Base-by-base conservation (phyloP, 2,797 vertebrate species). In the Chromobotia macracanthus region DNA sequence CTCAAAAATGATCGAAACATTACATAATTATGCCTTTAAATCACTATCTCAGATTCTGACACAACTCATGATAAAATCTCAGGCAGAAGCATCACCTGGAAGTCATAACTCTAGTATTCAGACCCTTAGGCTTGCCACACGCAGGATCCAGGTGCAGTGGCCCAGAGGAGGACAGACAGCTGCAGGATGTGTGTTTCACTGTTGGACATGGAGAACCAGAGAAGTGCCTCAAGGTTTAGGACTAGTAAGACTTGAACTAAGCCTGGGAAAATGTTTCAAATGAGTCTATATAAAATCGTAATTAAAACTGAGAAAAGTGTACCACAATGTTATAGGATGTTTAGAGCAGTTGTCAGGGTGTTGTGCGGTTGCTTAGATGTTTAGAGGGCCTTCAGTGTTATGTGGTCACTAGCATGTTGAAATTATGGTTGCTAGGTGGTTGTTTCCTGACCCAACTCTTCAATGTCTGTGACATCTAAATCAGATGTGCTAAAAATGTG, bases 81-180 rank as follows among this genome's bases (percentile, higher is more conserved):
- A 77, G 84, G 67, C 28, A 38, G 46, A 84, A 76, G 64, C 80
- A 77, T 84, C 86, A 86, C 75, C 87, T 87, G 85, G 81, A 35
- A 77, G 78, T 69, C 55, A 81, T 87, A 88, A 84, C 88, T 90
- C 83, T 85, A 50, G 16, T 7, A 60, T 55, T 73, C 23, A 6
- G 35, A 78, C 55, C 70, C 67, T 53, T 38, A 35, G n/a, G 55
- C 25, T 71, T 55, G 72, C 51, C 81, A 81, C 74, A 80, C 75
- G 69, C 70, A 85, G 25, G 71, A 16, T 66, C 25, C 86, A 90
- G 89, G 77, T 88, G 87, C 68, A 72, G 72, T 72, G 18, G 64
- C 80, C 79, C 65, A 46, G 21, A 61, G 78, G 70, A 35, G 35
- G 19, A 65, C 21, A 8, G 11, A 35, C 19, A 1, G 28, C 50